Conservation (phyloP, 1,140 invertebrate genomes). For the Tetragnatha versicolor region DNA sequence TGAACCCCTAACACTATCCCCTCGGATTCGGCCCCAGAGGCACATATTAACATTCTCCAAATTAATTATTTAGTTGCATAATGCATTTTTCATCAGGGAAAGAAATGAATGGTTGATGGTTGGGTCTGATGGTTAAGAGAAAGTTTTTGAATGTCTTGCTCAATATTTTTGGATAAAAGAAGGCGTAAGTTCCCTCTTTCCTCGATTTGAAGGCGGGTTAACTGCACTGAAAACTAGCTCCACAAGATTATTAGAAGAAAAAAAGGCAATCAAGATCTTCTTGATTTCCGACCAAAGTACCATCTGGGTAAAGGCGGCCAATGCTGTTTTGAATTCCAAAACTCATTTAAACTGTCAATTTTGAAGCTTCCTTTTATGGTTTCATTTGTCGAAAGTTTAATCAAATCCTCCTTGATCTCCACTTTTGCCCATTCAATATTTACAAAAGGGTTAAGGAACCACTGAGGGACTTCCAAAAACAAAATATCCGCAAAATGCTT, state of each 20-base stretch:
- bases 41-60: no score
- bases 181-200: constrained; percentile 24
- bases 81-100: no score
- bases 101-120: no score
- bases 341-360: constrained; percentile 29
- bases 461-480: constrained; percentile 37
- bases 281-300: constrained; percentile 40
- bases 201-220: constrained; percentile 18
- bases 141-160: constrained; percentile 33
- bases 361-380: constrained; percentile 53
- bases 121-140: constrained; percentile 7
- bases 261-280: constrained; percentile 56
- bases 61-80: no score
- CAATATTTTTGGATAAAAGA: constrained; percentile 13
- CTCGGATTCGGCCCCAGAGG: no score
- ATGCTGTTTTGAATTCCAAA: constrained; percentile 56
- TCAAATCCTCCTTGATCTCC: constrained; percentile 7
- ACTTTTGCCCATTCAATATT: constrained; percentile 5
- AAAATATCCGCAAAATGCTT: constrained; percentile 54
- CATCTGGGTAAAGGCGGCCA: constrained; percentile 26
- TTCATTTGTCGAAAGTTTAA: constrained; percentile 43
- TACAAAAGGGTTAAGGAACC: constrained; percentile 49
- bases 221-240: constrained; percentile 51
- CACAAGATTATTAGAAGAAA: constrained; percentile 50
- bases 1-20: no score